These are phyloP conservation scores for Zelostemma sp. DNA, from an alignment of 1,140 invertebrate genomes.

Conservation along the genomic window DNA sequence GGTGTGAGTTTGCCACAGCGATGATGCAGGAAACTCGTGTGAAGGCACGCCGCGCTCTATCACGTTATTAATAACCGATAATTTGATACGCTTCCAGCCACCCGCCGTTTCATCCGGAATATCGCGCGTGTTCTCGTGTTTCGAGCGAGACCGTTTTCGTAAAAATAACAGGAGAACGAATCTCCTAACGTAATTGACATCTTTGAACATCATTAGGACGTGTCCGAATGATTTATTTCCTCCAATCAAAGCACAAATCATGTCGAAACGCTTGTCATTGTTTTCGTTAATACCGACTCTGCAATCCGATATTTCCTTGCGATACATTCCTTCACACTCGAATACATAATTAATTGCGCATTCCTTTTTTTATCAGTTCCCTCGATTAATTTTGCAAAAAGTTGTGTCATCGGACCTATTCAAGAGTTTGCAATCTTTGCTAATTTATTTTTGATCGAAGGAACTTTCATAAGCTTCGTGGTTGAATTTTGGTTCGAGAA, in stretches of 20 bases:
- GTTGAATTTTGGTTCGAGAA: neutral
- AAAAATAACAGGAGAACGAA: slow-evolving; percentile 7
- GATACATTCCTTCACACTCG: too few relatives aligned
- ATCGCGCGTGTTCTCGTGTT: slow-evolving; percentile 19
- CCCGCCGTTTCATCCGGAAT: slow-evolving; percentile 48
- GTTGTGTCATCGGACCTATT: too few relatives aligned
- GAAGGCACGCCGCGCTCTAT: slow-evolving; percentile 37
- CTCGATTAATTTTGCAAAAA: too few relatives aligned
- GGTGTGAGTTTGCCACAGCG: slow-evolving; percentile 31
- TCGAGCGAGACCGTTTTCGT: neutral
- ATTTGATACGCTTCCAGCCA: slow-evolving; percentile 59
- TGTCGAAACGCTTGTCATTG: slow-evolving; percentile 2
- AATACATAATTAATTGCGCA: too few relatives aligned
- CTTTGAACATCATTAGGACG: slow-evolving; percentile 11
- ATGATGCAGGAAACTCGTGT: slow-evolving; percentile 36
- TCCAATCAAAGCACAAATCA: neutral
- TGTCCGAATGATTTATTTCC: slow-evolving; percentile 5
- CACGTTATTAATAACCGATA: slow-evolving; percentile 65
- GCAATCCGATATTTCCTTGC: too few relatives aligned
- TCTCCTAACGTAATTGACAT: slow-evolving; percentile 7
- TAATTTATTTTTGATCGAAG: too few relatives aligned
- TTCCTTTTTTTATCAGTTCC: too few relatives aligned
- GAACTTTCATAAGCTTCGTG: too few relatives aligned
- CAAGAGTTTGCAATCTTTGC: too few relatives aligned
- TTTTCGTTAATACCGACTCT: neutral